Percentiles rank a stretch among this genome's conserved stretches.
These are phyloP conservation scores for Ladona fulva DNA, from an alignment of 1,140 invertebrate genomes.

Conservation along the genomic window DNA sequence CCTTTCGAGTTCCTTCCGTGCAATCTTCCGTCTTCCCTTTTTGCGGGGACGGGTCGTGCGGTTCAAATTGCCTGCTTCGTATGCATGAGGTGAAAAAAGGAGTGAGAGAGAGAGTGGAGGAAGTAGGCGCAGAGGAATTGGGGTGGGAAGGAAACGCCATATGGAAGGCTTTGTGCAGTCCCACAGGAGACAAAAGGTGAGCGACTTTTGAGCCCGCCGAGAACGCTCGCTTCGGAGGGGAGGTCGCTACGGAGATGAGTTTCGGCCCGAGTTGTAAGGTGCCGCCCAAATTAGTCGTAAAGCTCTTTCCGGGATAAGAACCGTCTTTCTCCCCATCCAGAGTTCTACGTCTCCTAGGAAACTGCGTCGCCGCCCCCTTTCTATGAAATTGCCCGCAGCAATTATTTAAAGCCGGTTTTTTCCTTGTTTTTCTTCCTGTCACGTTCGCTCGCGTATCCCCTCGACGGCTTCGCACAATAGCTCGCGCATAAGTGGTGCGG, in stretches of 20 bases:
- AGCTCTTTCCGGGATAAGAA: background rate
- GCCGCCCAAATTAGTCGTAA: slow-evolving; percentile 1
- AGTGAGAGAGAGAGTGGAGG: background rate
- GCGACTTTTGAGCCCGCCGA: background rate
- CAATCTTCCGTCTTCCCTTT: too few relatives aligned
- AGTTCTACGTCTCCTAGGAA: too few relatives aligned
- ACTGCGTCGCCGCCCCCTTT: too few relatives aligned
- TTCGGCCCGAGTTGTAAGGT: background rate
- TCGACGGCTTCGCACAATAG: too few relatives aligned
- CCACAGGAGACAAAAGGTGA: slow-evolving; percentile 3
- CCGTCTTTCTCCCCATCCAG: too few relatives aligned
- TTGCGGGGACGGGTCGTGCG: background rate
- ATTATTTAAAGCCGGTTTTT: too few relatives aligned
- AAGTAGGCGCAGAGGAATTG: background rate
- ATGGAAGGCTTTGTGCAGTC: background rate
- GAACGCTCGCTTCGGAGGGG: too few relatives aligned
- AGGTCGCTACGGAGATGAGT: background rate
- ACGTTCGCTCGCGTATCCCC: too few relatives aligned
- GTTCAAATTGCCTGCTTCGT: background rate
- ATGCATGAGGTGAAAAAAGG: background rate
- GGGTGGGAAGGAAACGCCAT: background rate
- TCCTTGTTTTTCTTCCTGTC: too few relatives aligned
- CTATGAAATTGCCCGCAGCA: too few relatives aligned
- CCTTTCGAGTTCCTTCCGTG: too few relatives aligned
- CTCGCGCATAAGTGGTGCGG: too few relatives aligned